These are phyloP conservation scores for Phymanthus crucifer DNA, from an alignment of 92 coral and sea anemone genomes.

Conservation along the genomic window DNA sequence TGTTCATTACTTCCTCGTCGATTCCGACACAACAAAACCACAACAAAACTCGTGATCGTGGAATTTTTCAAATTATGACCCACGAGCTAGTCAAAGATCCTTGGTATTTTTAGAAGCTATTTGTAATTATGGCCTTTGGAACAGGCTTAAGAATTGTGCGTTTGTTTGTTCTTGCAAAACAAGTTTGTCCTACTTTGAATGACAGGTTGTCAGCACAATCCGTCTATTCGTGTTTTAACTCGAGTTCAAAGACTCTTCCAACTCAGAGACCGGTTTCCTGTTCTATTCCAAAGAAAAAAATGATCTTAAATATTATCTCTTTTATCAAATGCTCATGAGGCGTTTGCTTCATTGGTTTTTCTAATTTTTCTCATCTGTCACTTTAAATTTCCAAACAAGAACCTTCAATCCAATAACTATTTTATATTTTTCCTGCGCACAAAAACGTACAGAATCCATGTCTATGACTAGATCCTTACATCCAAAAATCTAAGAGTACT, in stretches of 20 bases:
- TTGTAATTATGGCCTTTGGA: slow-evolving; percentile 42
- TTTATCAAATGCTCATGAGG: neutral
- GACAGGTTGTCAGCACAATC: slow-evolving; percentile 44
- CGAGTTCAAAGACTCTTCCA: slow-evolving; percentile 35
- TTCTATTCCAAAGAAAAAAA: slow-evolving; percentile 1
- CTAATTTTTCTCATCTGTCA: slow-evolving; percentile 3
- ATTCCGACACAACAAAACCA: slow-evolving; percentile 14
- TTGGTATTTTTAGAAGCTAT: slow-evolving; percentile 45
- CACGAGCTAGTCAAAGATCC: slow-evolving; percentile 16
- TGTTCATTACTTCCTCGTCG: slow-evolving; percentile 35
- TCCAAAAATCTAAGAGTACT: neutral
- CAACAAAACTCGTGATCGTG: slow-evolving; percentile 13
- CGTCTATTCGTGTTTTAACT: slow-evolving; percentile 33
- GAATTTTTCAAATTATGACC: slow-evolving; percentile 1
- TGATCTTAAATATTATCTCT: neutral
- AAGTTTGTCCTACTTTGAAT: slow-evolving; percentile 48
- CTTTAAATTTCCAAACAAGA: neutral
- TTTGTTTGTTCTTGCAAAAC: slow-evolving; percentile 60
- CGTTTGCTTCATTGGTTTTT: neutral
- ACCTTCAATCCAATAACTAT: neutral
- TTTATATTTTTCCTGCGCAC: neutral
- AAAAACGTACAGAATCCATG: neutral
- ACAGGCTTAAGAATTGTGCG: slow-evolving; percentile 40
- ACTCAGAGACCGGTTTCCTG: slow-evolving; percentile 30
- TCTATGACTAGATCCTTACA: neutral